Base-by-base conservation (phyloP, 2,888 invertebrate genomes). In the Ichneumon xanthorius region DNA sequence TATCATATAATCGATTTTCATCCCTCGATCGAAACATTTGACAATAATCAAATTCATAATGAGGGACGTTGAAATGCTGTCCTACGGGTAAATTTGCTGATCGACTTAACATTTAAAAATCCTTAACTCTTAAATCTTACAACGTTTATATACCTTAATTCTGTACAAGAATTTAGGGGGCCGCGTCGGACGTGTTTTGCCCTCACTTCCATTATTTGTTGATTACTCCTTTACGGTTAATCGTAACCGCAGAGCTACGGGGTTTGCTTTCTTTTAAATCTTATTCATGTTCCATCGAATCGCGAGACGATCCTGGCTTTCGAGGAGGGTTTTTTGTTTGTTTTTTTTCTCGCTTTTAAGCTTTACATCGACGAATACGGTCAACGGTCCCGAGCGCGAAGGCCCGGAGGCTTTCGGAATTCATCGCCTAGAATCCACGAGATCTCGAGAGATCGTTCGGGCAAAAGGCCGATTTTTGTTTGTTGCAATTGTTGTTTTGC, bases 101-200 rank as follows among this genome's bases (percentile, higher is more conserved):
- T 79, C 33, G 67, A 45, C 61, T 79, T 70, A 71, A 48, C 55
- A 58, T 45, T 45, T 67, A 78, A 61, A 45, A 45, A 61, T 82
- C 37, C 82, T 82, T 82, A 86, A 90, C 87, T 89, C 82, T 82
- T 90, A 90, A 91, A 90, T 89, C 89, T 91, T 90, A 90, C 86
- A 87, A 86, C 87, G 63, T 63, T 63, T 88, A 89, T 88, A 88
- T 87, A 88, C 86, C 81, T 91, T 87, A 90, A 91, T 89, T 91
- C 91, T 91, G 91, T 90, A 90, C 90, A 90, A 92, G 91, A 91
- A 89, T 91, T 89, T 82, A 87, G 88, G 86, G 84, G 86, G 87
- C 84, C 87, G 85, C 73, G 71, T 85, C 85, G 55, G 80, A 82
- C 82, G 76, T 68, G 53, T 37, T 45, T 85, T 65, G 71, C 48